Percentiles rank a stretch among this genome's conserved stretches.
phyloP scores from a whole-genome alignment of 2,113 vertebrate species.

The Hemiprocne comata region DNA sequence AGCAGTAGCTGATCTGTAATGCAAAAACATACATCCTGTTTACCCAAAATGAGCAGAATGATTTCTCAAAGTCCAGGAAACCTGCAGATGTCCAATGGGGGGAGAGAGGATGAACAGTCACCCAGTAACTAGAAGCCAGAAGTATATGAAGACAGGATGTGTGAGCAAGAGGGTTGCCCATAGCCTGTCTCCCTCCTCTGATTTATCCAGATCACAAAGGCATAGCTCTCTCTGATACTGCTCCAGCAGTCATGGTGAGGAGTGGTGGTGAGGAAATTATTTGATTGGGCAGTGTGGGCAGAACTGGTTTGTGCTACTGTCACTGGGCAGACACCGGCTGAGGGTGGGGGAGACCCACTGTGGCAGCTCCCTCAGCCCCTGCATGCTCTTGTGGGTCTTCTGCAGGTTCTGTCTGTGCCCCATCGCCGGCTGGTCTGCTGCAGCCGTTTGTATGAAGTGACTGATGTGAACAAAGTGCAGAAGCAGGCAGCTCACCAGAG shows the following conservation, averaged over 20 bases:
- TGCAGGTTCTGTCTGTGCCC: constrained; percentile 92
- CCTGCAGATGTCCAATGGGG: background rate
- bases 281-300: background rate
- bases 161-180: background rate
- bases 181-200: background rate
- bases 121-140: background rate
- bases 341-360: background rate
- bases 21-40: background rate
- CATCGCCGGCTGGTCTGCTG: constrained; percentile 97
- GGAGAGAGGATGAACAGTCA: background rate
- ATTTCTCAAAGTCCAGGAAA: background rate
- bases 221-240: background rate
- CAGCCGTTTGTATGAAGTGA: constrained; percentile 96
- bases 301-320: background rate
- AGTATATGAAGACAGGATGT: background rate
- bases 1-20: background rate
- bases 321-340: background rate
- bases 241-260: background rate
- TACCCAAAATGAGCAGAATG: background rate
- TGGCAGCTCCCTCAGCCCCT: background rate
- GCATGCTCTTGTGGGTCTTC: background rate
- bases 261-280: background rate
- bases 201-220: background rate
- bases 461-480: constrained; percentile 94
- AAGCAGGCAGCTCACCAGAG: constrained; percentile 96